Conservation (phyloP, 1,140 invertebrate species). For the Anastrepha ludens region DNA sequence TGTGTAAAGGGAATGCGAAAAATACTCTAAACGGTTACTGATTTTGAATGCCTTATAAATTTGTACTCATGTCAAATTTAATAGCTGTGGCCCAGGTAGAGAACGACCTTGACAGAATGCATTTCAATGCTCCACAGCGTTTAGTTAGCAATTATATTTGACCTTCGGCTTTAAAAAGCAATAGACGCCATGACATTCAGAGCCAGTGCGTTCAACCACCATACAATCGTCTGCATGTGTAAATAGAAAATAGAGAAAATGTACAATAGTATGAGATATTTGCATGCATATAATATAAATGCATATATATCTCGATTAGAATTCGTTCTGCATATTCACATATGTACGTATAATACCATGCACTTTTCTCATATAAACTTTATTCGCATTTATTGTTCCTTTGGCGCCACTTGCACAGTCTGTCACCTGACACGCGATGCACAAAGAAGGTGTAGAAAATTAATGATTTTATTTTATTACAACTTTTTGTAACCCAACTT, state of each 20-base stretch:
- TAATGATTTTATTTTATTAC: too few species aligned
- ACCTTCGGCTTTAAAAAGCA: conserved; percentile 20
- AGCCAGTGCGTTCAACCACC: neutral
- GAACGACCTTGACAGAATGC: neutral
- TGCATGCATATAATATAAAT: neutral
- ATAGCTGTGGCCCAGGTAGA: neutral
- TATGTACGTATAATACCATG: neutral
- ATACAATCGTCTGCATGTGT: neutral
- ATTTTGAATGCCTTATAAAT: too few species aligned
- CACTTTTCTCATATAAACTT: neutral
- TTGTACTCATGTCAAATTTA: too few species aligned
- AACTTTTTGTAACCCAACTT: too few species aligned
- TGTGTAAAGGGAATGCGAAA: too few species aligned
- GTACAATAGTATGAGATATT: neutral
- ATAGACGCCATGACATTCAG: conserved; percentile 6
- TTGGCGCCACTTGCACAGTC: neutral
- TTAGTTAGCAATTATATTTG: neutral
- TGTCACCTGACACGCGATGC: neutral
- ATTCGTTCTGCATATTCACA: neutral
- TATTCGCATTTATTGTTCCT: neutral
- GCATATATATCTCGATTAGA: neutral
- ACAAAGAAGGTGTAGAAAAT: too few species aligned
- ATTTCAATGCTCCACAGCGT: neutral
- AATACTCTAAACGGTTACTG: too few species aligned
- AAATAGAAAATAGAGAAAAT: neutral